Conservation (phyloP, 2,113 vertebrate genomes). For the Cairina moschata region DNA sequence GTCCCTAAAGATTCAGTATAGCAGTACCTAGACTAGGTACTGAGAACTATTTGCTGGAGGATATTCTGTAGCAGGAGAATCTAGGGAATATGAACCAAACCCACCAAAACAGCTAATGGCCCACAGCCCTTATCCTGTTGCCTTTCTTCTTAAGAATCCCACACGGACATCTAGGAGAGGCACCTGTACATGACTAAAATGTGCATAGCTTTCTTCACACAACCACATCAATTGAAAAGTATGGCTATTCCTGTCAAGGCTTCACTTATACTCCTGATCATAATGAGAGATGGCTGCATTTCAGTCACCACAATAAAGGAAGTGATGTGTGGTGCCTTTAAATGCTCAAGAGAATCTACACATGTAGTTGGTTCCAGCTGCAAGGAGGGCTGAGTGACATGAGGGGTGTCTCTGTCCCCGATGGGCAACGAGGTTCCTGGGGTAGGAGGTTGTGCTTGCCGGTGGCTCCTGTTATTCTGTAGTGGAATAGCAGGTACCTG, state of each 20-base stretch:
- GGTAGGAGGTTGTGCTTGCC: too few relatives aligned
- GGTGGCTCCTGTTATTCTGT: too few relatives aligned
- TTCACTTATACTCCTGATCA: too few relatives aligned
- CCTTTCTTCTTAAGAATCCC: not conserved
- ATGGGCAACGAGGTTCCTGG: too few relatives aligned
- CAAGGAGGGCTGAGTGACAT: too few relatives aligned
- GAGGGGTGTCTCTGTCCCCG: too few relatives aligned
- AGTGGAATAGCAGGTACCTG: too few relatives aligned
- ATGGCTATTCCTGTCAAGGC: not conserved
- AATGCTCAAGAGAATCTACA: too few relatives aligned
- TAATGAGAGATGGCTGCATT: too few relatives aligned
- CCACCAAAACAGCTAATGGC: not conserved
- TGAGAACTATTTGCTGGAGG: not conserved
- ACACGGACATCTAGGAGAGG: not conserved
- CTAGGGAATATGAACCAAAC: not conserved
- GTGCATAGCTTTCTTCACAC: not conserved
- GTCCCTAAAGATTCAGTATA: not conserved
- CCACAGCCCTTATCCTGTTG: not conserved
- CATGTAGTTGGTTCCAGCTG: too few relatives aligned
- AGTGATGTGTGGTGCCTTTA: too few relatives aligned
- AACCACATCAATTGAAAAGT: fast-evolving
- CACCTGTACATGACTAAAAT: not conserved
- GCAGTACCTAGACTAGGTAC: not conserved
- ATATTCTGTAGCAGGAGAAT: not conserved
- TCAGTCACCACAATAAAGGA: too few relatives aligned